phyloP scores from a whole-genome alignment of 2,113 vertebrate genomes.

The Picathartes gymnocephalus region DNA sequence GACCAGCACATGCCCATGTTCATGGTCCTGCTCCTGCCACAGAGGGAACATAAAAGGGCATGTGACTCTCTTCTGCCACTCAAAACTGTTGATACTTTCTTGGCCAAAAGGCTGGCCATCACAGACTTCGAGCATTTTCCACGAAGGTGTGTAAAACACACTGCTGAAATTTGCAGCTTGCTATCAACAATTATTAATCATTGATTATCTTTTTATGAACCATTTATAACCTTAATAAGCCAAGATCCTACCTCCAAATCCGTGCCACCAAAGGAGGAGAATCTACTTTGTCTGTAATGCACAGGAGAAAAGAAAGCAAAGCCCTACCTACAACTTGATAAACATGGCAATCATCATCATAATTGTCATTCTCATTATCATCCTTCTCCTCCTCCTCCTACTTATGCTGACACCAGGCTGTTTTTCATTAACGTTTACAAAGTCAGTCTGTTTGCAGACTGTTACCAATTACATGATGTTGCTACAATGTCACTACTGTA shows the following conservation, averaged over 20 bases:
- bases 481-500: not conserved
- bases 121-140: not conserved
- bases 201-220: not conserved
- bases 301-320: not conserved
- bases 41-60: not conserved
- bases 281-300: not conserved
- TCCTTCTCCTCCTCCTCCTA: not conserved
- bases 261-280: not conserved
- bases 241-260: not conserved
- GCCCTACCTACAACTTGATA: not conserved
- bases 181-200: not conserved
- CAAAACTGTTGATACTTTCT: not conserved
- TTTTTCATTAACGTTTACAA: not conserved
- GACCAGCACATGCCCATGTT: fast-evolving
- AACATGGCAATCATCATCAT: not conserved
- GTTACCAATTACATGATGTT: not conserved
- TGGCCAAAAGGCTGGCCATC: not conserved
- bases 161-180: not conserved
- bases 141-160: not conserved
- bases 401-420: not conserved
- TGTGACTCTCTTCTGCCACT: not conserved
- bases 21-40: not conserved
- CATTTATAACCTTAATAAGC: not conserved
- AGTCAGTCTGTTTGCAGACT: not conserved
- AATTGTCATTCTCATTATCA: not conserved